phyloP scores from a whole-genome alignment of 2,888 invertebrate species.

The Tupiocoris notatus region DNA sequence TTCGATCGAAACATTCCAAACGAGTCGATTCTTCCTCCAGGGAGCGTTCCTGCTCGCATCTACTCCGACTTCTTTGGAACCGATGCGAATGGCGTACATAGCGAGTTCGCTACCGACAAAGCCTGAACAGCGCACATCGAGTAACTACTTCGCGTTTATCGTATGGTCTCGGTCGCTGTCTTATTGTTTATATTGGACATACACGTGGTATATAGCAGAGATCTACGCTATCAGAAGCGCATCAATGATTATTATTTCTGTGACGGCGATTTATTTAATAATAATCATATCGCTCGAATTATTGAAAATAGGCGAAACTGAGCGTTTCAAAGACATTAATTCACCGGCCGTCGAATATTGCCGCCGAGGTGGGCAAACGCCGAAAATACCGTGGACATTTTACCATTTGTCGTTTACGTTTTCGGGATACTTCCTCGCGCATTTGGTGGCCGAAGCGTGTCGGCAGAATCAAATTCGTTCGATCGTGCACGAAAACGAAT shows the following conservation, averaged over 20 bases:
- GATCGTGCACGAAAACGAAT: background rate
- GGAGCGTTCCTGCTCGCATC: background rate
- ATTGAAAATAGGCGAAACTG: background rate
- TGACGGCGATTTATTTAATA: background rate
- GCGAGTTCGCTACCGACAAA: background rate
- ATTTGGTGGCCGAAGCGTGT: background rate
- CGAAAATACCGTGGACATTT: background rate
- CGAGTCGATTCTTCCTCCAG: background rate
- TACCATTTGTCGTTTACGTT: constrained; percentile 6
- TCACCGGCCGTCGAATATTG: background rate
- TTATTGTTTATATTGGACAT: constrained; percentile 5
- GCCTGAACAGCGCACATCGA: background rate
- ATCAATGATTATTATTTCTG: background rate
- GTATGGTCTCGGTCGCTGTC: background rate
- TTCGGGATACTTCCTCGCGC: background rate
- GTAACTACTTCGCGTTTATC: constrained; percentile 8
- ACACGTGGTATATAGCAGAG: background rate
- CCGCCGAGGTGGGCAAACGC: background rate
- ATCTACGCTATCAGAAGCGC: background rate
- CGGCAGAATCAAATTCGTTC: background rate
- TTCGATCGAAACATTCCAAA: background rate
- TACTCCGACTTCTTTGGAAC: background rate
- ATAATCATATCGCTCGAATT: background rate
- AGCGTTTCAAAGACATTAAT: background rate
- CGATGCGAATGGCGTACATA: constrained; percentile 15